phyloP scores from a whole-genome alignment of 2,888 invertebrate species.

The Nezara viridula region DNA sequence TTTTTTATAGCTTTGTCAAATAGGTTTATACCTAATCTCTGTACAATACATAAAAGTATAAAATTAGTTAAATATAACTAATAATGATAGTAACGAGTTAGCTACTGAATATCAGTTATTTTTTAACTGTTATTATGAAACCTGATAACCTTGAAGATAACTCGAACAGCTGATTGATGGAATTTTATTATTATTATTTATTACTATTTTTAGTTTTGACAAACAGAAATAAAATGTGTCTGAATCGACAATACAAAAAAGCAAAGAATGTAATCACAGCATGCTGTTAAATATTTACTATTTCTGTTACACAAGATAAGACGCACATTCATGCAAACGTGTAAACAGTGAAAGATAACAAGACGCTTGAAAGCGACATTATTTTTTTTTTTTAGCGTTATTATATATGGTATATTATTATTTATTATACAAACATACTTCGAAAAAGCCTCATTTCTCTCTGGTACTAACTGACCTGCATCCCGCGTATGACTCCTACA shows the following conservation, averaged over 20 bases:
- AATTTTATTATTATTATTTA: no score
- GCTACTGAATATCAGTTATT: no score
- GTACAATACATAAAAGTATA: no score
- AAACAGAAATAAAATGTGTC: no score
- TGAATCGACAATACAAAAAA: not conserved
- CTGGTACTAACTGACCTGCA: not conserved
- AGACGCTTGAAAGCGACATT: not conserved
- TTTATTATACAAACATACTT: not conserved
- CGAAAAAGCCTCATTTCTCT: not conserved
- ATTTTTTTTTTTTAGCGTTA: not conserved
- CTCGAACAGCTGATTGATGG: no score
- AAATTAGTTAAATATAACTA: no score
- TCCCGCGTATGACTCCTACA: not conserved
- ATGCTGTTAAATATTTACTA: constrained; percentile 5
- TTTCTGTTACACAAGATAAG: not conserved
- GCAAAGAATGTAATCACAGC: not conserved
- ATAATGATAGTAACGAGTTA: no score
- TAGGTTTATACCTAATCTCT: no score
- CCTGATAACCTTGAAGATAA: no score
- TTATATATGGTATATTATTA: not conserved
- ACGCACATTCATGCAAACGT: not conserved
- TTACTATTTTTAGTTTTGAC: no score
- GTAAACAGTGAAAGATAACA: not conserved
- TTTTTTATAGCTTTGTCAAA: no score
- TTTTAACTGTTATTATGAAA: no score